Evolutionary conservation across 2,113 vertebrate species (phyloP), one percentile per base, ranked within the genome.

Genomic region (Eidolon helvum): DNA sequence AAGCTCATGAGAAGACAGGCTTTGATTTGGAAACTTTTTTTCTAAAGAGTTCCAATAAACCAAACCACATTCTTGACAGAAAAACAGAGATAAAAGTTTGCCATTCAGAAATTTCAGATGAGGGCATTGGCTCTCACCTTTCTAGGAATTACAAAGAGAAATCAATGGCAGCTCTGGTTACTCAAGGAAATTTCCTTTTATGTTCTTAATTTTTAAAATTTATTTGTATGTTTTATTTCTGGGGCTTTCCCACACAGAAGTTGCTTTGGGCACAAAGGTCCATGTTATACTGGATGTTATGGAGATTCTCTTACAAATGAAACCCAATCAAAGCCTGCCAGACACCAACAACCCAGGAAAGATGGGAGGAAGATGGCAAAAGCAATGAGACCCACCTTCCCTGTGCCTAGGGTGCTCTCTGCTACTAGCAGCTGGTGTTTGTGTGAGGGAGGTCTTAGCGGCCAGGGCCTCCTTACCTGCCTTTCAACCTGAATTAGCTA

Each of bases 241-340:
- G 59, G 63, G 33, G 21, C 28, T 82, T 84, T 87, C 35, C 40
- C 59, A 91, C 33, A 43, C 78, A 79, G 77, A 85, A 90, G 33
- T 43, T 43, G 86, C 63, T 96, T 72, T 90, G 53, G 84, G 66
- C 61, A 95, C 33, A 83, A 68, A 91, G 48, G 19, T 63, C 45
- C 63, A 71, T 15, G 38, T 88, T 85, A n/a, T 2, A 55, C 45
- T 68, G 84, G 33, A 48, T 61, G 3, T 63, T 22, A n/a, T 10
- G 53, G 59, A 94, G 57, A 78, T n/a, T 65, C 57, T 94, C 45
- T 65, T 65, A 77, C 24, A 87, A 84, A 85, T 4, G 43, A 95
- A 94, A 85, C 48, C 83, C 75, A 95, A 80, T 7, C 95, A 92
- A 96, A 96, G 92, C 87, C 92, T 94, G 72, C 63, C 53, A 26